Conservation (phyloP, 1,140 invertebrate genomes). For the Spodoptera frugiperda region DNA sequence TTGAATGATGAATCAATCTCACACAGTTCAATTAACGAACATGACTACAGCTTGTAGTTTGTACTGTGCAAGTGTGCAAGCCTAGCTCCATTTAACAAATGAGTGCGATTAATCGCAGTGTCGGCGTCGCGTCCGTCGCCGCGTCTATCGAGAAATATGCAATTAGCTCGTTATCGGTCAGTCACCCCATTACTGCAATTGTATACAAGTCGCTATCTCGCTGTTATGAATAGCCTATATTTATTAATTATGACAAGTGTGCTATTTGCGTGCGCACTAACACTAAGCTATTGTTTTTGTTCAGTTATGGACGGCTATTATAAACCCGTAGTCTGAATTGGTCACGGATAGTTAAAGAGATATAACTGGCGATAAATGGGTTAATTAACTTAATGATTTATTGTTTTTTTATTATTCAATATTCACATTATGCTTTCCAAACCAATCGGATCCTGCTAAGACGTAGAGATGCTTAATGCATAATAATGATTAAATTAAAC, state of each 20-base stretch:
- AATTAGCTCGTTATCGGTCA: slow-evolving; percentile 45
- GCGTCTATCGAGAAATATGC: slow-evolving; percentile 25
- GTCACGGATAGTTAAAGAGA: too few species aligned
- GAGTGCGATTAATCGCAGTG: slow-evolving; percentile 23
- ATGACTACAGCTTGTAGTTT: too few species aligned
- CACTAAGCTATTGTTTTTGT: neutral
- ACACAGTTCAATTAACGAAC: too few species aligned
- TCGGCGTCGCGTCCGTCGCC: neutral
- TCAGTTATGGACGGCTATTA: neutral
- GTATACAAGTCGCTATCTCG: slow-evolving; percentile 40
- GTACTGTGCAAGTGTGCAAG: too few species aligned
- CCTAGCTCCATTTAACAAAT: neutral
- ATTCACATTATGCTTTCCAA: too few species aligned
- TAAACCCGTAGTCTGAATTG: neutral
- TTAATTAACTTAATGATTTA: too few species aligned
- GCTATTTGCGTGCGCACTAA: slow-evolving; percentile 24
- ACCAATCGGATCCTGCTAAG: too few species aligned
- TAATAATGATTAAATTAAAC: too few species aligned
- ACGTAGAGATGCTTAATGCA: too few species aligned
- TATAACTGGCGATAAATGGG: too few species aligned
- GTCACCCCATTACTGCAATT: slow-evolving; percentile 18
- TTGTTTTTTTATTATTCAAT: too few species aligned
- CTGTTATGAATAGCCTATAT: slow-evolving; percentile 30
- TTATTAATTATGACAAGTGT: slow-evolving; percentile 30
- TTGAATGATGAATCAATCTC: too few species aligned